phyloP scores from a whole-genome alignment of 2,888 invertebrate species.

The Lithodes maja region DNA sequence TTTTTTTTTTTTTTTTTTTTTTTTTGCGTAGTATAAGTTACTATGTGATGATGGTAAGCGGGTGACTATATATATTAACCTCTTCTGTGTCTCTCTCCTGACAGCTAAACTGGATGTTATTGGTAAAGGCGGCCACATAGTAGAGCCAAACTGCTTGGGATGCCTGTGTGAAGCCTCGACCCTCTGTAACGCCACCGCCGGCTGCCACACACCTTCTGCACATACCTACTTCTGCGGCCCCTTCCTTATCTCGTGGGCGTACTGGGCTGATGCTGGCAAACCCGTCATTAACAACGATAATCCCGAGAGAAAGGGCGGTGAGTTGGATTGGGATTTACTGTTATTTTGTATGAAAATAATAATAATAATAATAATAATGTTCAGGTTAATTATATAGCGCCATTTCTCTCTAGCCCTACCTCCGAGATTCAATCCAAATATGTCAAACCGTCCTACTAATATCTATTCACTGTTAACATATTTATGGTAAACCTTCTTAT shows the following conservation, averaged over 20 bases:
- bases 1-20: too few relatives aligned
- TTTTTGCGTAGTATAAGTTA: neutral
- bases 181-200: constrained; percentile 50
- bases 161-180: constrained; percentile 69
- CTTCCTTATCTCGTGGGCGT: constrained; percentile 69
- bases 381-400: too few relatives aligned
- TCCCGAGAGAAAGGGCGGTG: constrained; percentile 77
- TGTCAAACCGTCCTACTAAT: too few relatives aligned
- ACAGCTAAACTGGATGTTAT: neutral
- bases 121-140: neutral
- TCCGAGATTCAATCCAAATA: too few relatives aligned
- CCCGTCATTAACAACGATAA: constrained; percentile 75
- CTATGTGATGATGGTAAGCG: too few relatives aligned
- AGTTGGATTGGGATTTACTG: constrained; percentile 18
- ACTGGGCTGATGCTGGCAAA: constrained; percentile 71
- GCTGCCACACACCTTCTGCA: constrained; percentile 41
- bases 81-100: too few relatives aligned
- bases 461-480: too few relatives aligned
- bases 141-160: constrained; percentile 60
- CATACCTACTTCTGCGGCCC: constrained; percentile 67
- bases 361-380: too few relatives aligned
- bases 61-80: too few relatives aligned
- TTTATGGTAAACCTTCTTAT: too few relatives aligned
- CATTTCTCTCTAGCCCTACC: too few relatives aligned
- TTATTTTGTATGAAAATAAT: too few relatives aligned